These are phyloP conservation scores for Mastigias papua DNA, from an alignment of 30 jellyfish, hydroid and myxozoan species.

Conservation along the genomic window DNA sequence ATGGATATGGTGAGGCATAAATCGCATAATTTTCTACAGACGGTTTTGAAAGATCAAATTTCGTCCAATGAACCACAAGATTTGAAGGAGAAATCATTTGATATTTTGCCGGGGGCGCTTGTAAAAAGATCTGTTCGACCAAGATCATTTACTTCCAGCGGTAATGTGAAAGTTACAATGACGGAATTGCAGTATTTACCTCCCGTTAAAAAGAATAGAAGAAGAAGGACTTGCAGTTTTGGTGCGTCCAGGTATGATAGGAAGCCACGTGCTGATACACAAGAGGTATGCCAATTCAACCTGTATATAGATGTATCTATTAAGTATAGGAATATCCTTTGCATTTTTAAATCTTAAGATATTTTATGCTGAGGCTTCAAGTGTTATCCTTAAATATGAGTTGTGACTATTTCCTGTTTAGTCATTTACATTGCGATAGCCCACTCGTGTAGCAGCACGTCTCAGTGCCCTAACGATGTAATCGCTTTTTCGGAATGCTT, in stretches of 20 bases:
- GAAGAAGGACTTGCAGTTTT: slow-evolving; percentile 31
- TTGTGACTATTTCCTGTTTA: too few relatives aligned
- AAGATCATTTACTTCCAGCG: slow-evolving; percentile 22
- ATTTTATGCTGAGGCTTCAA: too few relatives aligned
- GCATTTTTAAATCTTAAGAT: too few relatives aligned
- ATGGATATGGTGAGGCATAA: not conserved
- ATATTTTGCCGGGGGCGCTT: too few relatives aligned
- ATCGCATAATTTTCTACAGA: not conserved
- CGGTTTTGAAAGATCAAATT: not conserved
- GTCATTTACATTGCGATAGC: too few relatives aligned
- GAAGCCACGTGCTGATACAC: not conserved
- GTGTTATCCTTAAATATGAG: too few relatives aligned
- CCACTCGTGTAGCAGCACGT: too few relatives aligned
- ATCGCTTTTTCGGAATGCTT: too few relatives aligned
- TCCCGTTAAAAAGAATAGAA: slow-evolving; percentile 35
- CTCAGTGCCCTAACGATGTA: too few relatives aligned
- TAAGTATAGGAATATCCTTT: too few relatives aligned
- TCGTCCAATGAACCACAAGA: not conserved
- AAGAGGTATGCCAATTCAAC: not conserved
- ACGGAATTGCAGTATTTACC: slow-evolving; percentile 55
- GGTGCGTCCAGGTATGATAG: slow-evolving; percentile 6
- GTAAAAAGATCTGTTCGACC: not conserved
- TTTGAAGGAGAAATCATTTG: not conserved
- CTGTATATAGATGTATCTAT: too few relatives aligned
- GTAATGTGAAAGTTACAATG: slow-evolving; percentile 15